Base-by-base conservation (phyloP, 2,797 vertebrate genomes). In the Rhynchonycteris naso region DNA sequence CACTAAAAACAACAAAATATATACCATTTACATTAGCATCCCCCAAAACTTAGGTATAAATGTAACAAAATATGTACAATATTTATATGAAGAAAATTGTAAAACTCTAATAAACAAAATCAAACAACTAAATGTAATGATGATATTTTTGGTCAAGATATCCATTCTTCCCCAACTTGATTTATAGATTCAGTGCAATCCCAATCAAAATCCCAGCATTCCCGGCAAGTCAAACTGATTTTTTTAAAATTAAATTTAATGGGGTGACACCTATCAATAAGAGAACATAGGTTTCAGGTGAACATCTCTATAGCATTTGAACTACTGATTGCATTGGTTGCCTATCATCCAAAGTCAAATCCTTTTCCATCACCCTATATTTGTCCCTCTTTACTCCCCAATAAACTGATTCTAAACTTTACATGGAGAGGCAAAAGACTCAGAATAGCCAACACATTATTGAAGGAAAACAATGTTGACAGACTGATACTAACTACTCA, bases 351-450 rank as follows among this genome's bases (percentile, higher is more conserved):
- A 43, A 43, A 43, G 43, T 43, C 43, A 43, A 43, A 43, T 43
- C 43, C 43, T 43, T 43, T 43, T 43, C 43, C 8, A 7, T 6
- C 43, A 43, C 3, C 43, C 43, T 43, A 43, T 43, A 43, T 43
- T 43, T 43, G 43, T 43, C 43, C 43, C 43, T 43, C 43, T 43
- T 43, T 43, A 43, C 43, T 43, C 43, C 43, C 72, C 14, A 24
- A 90, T 30, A 76, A 90, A 52, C 13, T 78, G 63, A 86, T 24
- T 50, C 91, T 86, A 86, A 92, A 52, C 38, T 78, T 69, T 61
- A 59, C 30, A 35, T 61, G 24, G 30, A 86, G 43, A 69, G 24
- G 38, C 63, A 86, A 69, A 78, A 92, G 65, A 52, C 24, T 43
- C 63, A 69, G 43, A 86, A 79, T 54, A 38, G 33, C 38, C 19